These are phyloP conservation scores for Monochamus alternatus DNA, from an alignment of 2,888 invertebrate genomes.

Conservation along the genomic window DNA sequence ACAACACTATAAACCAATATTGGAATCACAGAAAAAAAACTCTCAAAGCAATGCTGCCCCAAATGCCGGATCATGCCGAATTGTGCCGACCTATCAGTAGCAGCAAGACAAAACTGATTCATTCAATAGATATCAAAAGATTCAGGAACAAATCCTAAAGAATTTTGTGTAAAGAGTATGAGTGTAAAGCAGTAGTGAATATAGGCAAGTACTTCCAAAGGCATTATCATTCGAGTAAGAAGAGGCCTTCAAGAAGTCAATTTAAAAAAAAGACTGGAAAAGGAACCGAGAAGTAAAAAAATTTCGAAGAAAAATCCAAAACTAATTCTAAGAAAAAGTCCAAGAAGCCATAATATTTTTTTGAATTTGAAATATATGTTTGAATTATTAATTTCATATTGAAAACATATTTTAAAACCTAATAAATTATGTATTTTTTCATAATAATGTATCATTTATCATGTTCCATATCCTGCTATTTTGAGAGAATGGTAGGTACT, in stretches of 20 bases:
- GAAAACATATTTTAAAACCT: not conserved
- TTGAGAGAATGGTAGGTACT: not conserved
- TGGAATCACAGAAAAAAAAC: not conserved
- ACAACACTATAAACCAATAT: not conserved
- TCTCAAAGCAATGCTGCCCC: not conserved
- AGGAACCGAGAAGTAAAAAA: not conserved
- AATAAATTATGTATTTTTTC: not conserved
- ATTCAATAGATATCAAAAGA: not conserved
- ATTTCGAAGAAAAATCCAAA: not conserved
- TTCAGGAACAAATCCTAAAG: not conserved
- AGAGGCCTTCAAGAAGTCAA: not conserved
- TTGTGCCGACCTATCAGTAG: not conserved
- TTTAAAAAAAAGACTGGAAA: not conserved
- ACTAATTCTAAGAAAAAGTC: not conserved
- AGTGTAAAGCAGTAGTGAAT: too few species aligned
- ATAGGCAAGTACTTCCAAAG: not conserved
- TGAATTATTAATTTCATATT: not conserved
- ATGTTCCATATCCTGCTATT: not conserved
- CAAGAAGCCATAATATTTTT: not conserved
- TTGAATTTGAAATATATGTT: not conserved
- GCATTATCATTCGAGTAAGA: not conserved
- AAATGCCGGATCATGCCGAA: not conserved
- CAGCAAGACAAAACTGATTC: not conserved
- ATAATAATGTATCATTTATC: not conserved
- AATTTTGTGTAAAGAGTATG: not conserved